These are phyloP conservation scores for Scaptodrosophila lebanonensis DNA, from an alignment of 1,140 invertebrate genomes.

Conservation along the genomic window DNA sequence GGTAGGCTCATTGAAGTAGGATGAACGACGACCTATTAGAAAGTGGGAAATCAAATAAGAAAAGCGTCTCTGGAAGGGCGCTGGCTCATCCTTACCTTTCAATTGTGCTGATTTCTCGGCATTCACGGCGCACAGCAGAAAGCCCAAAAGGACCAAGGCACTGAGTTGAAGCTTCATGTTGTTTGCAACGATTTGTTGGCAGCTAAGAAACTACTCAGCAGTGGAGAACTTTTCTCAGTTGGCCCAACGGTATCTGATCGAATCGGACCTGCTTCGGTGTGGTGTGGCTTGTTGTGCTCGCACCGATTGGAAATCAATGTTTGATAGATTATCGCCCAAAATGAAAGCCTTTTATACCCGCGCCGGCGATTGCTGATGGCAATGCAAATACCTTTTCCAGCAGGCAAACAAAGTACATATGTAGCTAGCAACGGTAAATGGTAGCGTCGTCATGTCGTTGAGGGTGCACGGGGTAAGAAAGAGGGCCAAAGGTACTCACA, in stretches of 20 bases:
- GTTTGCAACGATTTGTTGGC: too few species aligned
- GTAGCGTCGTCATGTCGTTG: too few species aligned
- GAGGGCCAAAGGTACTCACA: too few species aligned
- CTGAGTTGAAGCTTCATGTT: conserved; percentile 22
- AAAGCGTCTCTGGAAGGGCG: too few species aligned
- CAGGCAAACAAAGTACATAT: too few species aligned
- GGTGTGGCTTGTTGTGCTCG: conserved; percentile 24
- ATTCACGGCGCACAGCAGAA: conserved; percentile 14
- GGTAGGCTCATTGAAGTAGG: conserved; percentile 24
- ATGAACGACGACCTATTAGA: conserved; percentile 6
- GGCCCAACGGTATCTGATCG: neutral
- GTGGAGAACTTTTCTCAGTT: conserved; percentile 52
- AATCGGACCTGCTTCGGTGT: neutral
- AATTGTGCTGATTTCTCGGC: conserved; percentile 19
- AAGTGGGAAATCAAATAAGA: neutral
- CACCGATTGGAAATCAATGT: conserved; percentile 68
- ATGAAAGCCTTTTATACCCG: conserved; percentile 57
- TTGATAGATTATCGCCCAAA: conserved; percentile 54
- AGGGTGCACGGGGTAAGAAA: too few species aligned
- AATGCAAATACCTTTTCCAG: neutral
- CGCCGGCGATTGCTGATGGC: neutral
- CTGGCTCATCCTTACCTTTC: neutral
- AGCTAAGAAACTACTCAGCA: conserved; percentile 38
- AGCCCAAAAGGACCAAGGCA: conserved; percentile 25
- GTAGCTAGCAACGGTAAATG: too few species aligned